phyloP scores from a whole-genome alignment of 2,113 vertebrate species.

The Sceloporus tristichus region DNA sequence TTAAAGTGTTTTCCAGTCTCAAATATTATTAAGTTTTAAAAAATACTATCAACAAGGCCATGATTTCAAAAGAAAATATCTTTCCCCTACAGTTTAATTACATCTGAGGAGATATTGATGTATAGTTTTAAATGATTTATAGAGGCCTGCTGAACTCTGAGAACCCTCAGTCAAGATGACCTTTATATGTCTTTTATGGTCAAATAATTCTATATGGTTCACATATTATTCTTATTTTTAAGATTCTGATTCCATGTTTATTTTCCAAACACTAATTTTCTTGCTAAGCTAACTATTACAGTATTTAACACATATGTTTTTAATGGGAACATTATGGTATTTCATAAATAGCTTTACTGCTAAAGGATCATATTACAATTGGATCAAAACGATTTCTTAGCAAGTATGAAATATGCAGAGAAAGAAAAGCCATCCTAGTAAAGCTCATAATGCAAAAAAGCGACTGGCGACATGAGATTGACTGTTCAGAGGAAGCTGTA shows the following conservation, averaged over 20 bases:
- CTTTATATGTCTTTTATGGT: neutral
- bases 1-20: neutral
- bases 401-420: constrained; percentile 3
- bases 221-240: constrained; percentile 4
- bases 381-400: constrained; percentile 36
- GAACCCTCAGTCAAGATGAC: neutral
- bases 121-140: neutral
- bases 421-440: neutral
- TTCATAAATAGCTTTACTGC: constrained; percentile 11
- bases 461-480: neutral
- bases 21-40: neutral
- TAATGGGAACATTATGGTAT: neutral
- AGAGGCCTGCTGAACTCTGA: neutral
- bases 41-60: neutral
- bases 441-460: constrained; percentile 24
- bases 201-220: neutral
- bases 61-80: too few relatives aligned
- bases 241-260: constrained; percentile 25
- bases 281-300: neutral
- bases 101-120: neutral
- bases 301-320: neutral
- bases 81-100: too few relatives aligned
- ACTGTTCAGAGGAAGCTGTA: constrained; percentile 31
- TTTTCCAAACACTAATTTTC: constrained; percentile 22
- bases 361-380: neutral